A percentile compares a stretch with the other conserved stretches of the same genome.
Evolutionary conservation across 2,797 vertebrate species (phyloP).

Genomic region (Dromococcyx pavoninus): DNA sequence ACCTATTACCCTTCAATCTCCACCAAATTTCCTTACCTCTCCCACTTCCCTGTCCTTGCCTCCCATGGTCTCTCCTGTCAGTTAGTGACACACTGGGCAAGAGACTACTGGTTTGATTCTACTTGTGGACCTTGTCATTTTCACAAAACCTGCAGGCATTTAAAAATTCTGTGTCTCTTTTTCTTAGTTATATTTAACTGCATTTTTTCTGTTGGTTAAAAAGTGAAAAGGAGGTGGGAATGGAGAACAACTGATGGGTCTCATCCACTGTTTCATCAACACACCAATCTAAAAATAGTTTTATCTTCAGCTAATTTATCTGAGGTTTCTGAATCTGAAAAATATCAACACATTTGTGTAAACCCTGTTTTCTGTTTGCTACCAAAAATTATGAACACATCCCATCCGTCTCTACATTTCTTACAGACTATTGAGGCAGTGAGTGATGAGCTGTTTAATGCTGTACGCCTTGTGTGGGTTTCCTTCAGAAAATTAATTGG

Average conservation of each 20-base stretch:
- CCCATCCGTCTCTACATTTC: neutral
- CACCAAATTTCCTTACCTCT: neutral
- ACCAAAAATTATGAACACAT: neutral
- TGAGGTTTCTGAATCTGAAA: neutral
- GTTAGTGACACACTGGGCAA: accelerated
- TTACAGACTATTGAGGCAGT: neutral
- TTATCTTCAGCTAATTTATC: neutral
- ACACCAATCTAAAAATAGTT: neutral
- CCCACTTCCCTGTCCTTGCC: neutral
- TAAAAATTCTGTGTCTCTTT: neutral
- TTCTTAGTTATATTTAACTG: neutral
- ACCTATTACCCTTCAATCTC: neutral
- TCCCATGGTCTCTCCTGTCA: neutral
- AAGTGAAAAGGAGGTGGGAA: neutral
- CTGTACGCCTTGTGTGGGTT: neutral
- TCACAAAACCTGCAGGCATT: neutral
- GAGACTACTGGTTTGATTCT: neutral
- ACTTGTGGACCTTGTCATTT: neutral
- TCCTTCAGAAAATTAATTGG: constrained; percentile 3
- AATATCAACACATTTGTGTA: neutral
- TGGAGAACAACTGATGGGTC: neutral
- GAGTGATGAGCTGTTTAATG: neutral
- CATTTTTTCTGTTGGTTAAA: neutral
- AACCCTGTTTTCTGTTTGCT: neutral
- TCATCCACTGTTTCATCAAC: neutral